These are phyloP conservation scores for Ctenodactylus gundi DNA, from an alignment of 2,113 vertebrate species.

Conservation along the genomic window DNA sequence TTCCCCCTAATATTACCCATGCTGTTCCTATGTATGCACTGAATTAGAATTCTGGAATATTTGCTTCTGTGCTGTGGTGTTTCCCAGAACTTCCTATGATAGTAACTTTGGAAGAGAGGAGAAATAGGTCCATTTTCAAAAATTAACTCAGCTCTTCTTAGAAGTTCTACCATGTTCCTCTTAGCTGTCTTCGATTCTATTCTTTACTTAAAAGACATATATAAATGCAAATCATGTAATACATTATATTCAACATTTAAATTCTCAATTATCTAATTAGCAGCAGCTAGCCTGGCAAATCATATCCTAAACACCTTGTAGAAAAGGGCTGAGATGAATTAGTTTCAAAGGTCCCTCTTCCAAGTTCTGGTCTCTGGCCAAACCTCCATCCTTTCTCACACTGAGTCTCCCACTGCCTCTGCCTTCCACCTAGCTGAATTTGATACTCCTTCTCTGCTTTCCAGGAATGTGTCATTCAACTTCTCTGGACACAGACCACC, in stretches of 20 bases:
- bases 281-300: background rate
- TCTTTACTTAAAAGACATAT: background rate
- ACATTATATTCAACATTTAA: background rate
- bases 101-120: background rate
- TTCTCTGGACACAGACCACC: background rate
- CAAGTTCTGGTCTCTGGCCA: background rate
- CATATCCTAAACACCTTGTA: background rate
- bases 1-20: background rate
- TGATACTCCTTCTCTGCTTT: background rate
- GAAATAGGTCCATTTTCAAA: background rate
- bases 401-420: background rate
- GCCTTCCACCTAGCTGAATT: background rate
- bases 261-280: constrained; percentile 25
- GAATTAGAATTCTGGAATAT: background rate
- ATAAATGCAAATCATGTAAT: background rate
- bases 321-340: background rate
- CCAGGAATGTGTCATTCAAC: background rate
- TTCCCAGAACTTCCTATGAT: constrained; percentile 40
- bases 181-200: background rate
- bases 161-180: background rate
- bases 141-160: background rate
- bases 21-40: background rate
- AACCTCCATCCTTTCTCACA: background rate
- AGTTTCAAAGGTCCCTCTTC: background rate
- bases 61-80: background rate